phyloP scores from a whole-genome alignment of 2,888 invertebrate genomes.

The Eupithecia pulchellata region DNA sequence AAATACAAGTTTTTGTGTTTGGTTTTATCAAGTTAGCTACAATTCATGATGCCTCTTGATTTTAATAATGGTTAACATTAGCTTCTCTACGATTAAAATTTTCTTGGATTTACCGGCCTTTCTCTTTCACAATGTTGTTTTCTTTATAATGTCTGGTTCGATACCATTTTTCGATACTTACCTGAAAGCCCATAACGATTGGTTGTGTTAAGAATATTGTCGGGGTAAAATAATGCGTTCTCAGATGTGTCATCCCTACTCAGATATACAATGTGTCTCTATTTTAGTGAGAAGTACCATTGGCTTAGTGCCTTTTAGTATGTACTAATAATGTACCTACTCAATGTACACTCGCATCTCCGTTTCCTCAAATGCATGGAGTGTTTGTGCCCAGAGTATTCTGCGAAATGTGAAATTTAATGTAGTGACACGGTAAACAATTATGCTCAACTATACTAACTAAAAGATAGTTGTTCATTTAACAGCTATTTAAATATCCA shows the following conservation, averaged over 20 bases:
- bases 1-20: background rate
- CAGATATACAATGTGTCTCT: conserved; percentile 46
- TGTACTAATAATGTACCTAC: conserved; percentile 41
- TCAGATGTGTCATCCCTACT: conserved; percentile 31
- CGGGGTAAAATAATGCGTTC: background rate
- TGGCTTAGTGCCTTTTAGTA: conserved; percentile 50
- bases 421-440: background rate
- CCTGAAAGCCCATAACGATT: background rate
- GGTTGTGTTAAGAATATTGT: background rate
- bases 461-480: background rate
- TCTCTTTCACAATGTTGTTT: too few relatives aligned
- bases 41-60: background rate
- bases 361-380: background rate
- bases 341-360: conserved; percentile 33
- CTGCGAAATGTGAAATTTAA: background rate
- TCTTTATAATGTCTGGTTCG: background rate
- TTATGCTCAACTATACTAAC: background rate
- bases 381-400: background rate
- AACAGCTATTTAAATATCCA: too few relatives aligned
- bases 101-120: background rate
- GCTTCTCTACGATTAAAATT: background rate
- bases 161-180: background rate
- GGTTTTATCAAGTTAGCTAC: background rate
- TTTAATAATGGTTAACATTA: background rate
- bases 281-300: conserved; percentile 49